Conservation (phyloP, 2,888 invertebrate species). For the Tetranychus truncatus region DNA sequence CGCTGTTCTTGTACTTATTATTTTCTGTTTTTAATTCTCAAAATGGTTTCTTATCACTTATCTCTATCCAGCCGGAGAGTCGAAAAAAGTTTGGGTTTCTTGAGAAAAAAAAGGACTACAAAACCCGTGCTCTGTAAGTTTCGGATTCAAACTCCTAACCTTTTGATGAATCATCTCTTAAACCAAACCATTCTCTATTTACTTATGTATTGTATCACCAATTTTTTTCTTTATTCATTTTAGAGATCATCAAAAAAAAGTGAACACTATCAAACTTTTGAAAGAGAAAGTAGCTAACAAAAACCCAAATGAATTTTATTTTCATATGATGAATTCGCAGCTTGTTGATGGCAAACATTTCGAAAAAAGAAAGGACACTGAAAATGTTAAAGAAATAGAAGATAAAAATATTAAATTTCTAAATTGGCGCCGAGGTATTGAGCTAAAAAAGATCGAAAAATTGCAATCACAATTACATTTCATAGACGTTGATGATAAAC, state of each 20-base stretch:
- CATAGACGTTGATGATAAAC: slow-evolving; percentile 47
- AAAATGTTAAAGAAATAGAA: slow-evolving; percentile 58
- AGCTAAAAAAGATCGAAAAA: slow-evolving; percentile 54
- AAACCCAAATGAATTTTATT: slow-evolving; percentile 96
- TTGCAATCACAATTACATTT: slow-evolving; percentile 61
- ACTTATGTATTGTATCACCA: neutral
- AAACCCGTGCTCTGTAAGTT: slow-evolving; percentile 43
- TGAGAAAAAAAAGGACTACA: slow-evolving; percentile 77
- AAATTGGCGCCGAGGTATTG: slow-evolving; percentile 61
- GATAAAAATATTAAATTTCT: slow-evolving; percentile 81
- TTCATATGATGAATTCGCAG: slow-evolving; percentile 83
- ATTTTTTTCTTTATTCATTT: slow-evolving; percentile 5
- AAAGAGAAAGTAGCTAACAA: slow-evolving; percentile 66
- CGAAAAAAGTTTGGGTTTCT: slow-evolving; percentile 58
- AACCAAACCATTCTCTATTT: neutral
- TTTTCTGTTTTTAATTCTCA: neutral
- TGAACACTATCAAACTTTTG: slow-evolving; percentile 57
- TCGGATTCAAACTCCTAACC: neutral
- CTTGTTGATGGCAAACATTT: slow-evolving; percentile 42
- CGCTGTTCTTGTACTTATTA: neutral
- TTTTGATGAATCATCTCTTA: neutral
- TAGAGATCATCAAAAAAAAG: slow-evolving; percentile 52
- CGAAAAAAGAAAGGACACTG: slow-evolving; percentile 48
- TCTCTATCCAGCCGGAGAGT: slow-evolving; percentile 41
- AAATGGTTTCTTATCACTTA: neutral